Conservation (phyloP, 2,797 vertebrate species). For the Alcedo quadribrachys region DNA sequence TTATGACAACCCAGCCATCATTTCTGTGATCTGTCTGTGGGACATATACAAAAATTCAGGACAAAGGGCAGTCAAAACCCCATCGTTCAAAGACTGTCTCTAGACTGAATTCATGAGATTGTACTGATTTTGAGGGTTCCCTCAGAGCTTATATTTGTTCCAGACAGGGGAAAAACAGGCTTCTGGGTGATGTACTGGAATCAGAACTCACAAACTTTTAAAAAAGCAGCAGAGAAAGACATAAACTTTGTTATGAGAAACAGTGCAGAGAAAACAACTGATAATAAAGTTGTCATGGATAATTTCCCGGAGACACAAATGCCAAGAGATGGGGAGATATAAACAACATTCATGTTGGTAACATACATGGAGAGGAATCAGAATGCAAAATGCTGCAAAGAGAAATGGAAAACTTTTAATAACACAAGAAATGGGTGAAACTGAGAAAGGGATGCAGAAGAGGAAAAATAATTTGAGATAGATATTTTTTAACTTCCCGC, state of each 20-base stretch:
- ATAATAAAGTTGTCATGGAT: background rate
- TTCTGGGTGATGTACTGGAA: background rate
- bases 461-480: background rate
- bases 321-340: background rate
- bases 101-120: background rate
- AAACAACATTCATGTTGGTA: background rate
- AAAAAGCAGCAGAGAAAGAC: background rate
- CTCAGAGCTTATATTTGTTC: background rate
- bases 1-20: fast-evolving
- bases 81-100: background rate
- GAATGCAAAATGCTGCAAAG: background rate
- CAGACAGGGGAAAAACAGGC: background rate
- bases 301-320: background rate
- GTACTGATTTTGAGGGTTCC: background rate
- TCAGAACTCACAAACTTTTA: background rate
- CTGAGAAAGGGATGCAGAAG: background rate
- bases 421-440: background rate
- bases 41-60: background rate
- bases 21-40: background rate
- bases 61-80: background rate
- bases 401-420: background rate
- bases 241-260: background rate
- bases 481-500: background rate
- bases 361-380: background rate
- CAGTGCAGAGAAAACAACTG: background rate